Evolutionary conservation across 1,140 invertebrate species (phyloP), one percentile per base, ranked within the genome.

Genomic region (Mercenaria mercenaria): DNA sequence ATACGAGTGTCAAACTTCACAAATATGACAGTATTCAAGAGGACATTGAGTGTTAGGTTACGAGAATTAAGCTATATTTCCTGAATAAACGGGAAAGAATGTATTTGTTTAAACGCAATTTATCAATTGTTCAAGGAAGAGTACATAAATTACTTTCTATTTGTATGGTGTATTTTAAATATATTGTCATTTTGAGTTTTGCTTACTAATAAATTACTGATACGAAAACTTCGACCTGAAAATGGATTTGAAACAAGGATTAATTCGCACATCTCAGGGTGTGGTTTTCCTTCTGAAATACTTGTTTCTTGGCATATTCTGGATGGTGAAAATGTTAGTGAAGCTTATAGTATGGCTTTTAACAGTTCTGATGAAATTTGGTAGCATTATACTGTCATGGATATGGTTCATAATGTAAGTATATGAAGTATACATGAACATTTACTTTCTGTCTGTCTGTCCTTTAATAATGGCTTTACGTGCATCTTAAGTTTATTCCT

Each of bases 341-440:
- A 52, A 79, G 56, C 47, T 79, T 32, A 10, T 79, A 23, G 23
- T 56, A 56, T 79, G 43, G 43, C 29, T 79, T 1, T 52, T 52
- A 3, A 76, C 4, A 76, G 26, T 76, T 29, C 29, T 79, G 18
- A 8, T 79, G 52, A 67, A 32, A 64, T 67, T 82, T 47, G 3
- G 52, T 82, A 39, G 80, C 11, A 43, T 64, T 59, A 23, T 82
- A 13, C 3, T 82, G 15, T 29, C 37, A 26, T 82, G 80, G 80
- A 67, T 67, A 15, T 43, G 11, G 1, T 82, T 64, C 67, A 8
- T 82, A 0, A 67, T 43, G 80, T 82, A 67, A 82, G 80, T 82
- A 82, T 61, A 41, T 59, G 2, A 34, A 43, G 29, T n/a, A 76
- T 39, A 23, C n/a, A 43, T 23, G 39, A 23, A n/a, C n/a, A n/a